Evolutionary conservation across 2,888 invertebrate species (phyloP).

Genomic region (Noctua janthe): DNA sequence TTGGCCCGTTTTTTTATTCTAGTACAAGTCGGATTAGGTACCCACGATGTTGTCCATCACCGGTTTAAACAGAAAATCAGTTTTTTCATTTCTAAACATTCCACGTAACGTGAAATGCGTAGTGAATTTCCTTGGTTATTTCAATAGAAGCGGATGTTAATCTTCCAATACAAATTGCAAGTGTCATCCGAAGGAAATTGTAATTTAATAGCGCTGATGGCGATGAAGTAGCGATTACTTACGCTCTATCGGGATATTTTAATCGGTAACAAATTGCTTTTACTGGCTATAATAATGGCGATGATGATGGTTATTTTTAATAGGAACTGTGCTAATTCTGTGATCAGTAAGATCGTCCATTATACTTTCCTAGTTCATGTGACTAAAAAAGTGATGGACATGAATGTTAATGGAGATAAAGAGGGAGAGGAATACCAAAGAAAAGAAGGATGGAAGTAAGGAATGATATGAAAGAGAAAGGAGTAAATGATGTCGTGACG

Average conservation of each 20-base stretch:
- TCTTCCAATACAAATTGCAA: constrained; percentile 56
- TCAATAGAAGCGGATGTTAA: constrained; percentile 55
- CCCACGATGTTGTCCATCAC: not conserved
- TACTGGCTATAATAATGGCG: constrained; percentile 22
- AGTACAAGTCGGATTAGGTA: not conserved
- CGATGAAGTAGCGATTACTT: constrained; percentile 52
- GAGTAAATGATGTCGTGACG: too few species aligned
- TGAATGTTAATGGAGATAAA: too few species aligned
- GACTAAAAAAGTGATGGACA: too few species aligned
- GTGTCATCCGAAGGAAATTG: constrained; percentile 58
- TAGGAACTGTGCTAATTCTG: not conserved
- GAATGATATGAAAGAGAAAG: too few species aligned
- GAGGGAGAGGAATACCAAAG: too few species aligned
- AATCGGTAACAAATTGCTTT: constrained; percentile 54
- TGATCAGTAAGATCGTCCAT: too few species aligned
- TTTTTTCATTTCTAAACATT: not conserved
- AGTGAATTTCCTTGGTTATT: constrained; percentile 34
- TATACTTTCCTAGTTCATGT: too few species aligned
- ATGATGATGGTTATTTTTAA: constrained; percentile 7
- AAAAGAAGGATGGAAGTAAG: too few species aligned
- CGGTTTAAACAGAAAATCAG: not conserved
- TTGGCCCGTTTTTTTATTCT: not conserved
- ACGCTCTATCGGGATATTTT: constrained; percentile 47
- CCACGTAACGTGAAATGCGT: constrained; percentile 26
- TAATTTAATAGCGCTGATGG: constrained; percentile 53